These are phyloP conservation scores for Parapsyche elsis DNA, from an alignment of 1,140 invertebrate genomes.

Conservation along the genomic window DNA sequence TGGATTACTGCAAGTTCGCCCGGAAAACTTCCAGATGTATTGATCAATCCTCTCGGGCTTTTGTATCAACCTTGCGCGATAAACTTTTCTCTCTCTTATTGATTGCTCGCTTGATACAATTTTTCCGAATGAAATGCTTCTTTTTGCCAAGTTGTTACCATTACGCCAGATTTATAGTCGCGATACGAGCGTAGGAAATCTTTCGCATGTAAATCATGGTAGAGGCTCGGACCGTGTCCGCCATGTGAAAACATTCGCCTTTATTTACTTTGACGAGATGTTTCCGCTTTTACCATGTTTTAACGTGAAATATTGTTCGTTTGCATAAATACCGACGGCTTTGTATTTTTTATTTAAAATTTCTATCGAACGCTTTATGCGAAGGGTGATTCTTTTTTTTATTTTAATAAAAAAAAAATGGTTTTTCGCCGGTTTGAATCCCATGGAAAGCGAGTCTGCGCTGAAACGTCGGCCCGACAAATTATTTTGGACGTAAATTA, in stretches of 20 bases:
- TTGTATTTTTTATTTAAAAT: no score
- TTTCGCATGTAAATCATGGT: no score
- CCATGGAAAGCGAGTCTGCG: background rate
- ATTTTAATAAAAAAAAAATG: background rate
- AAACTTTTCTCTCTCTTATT: slow-evolving; percentile 1
- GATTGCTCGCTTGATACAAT: slow-evolving; percentile 17
- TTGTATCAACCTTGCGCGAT: background rate
- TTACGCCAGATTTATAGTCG: no score
- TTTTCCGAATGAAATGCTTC: background rate
- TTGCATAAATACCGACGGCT: no score
- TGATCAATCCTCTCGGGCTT: slow-evolving; percentile 5
- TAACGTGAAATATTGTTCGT: background rate
- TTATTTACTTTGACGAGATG: background rate
- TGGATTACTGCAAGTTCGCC: no score
- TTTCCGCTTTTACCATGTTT: slow-evolving; percentile 12
- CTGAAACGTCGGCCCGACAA: slow-evolving; percentile 36
- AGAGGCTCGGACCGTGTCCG: no score
- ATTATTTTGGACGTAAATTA: slow-evolving; percentile 51
- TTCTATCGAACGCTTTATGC: no score
- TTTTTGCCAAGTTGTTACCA: background rate
- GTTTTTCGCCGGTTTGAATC: slow-evolving; percentile 14
- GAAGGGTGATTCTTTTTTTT: no score
- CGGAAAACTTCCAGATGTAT: background rate
- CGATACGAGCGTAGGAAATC: no score
- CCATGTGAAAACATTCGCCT: no score